Percentiles rank a stretch among this genome's conserved stretches.
Conservation (phyloP, 2,888 invertebrate species). For the Eupelmus urozonus region DNA sequence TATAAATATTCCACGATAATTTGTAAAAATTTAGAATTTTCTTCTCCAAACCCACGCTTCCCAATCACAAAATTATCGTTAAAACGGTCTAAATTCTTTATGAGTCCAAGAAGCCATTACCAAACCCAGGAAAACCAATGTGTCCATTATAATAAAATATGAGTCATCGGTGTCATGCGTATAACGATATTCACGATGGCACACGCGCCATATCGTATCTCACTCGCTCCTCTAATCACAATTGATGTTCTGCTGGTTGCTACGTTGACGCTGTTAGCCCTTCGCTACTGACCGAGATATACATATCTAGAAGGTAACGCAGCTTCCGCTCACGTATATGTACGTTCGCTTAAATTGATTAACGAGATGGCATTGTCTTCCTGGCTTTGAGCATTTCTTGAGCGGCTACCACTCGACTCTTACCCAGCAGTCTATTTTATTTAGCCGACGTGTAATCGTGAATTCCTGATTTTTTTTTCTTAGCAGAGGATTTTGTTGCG, state of each 20-base stretch:
- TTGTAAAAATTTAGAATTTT: slow-evolving; percentile 11
- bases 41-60: not conserved
- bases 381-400: slow-evolving; percentile 39
- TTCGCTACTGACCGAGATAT: not conserved
- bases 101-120: not conserved
- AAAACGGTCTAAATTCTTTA: slow-evolving; percentile 28
- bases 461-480: not conserved
- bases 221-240: slow-evolving; percentile 36
- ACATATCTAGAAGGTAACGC: not conserved
- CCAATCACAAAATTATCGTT: not conserved
- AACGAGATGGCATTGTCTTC: slow-evolving; percentile 59
- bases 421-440: slow-evolving; percentile 32
- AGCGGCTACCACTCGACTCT: slow-evolving; percentile 5
- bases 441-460: slow-evolving; percentile 30
- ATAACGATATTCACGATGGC: slow-evolving; percentile 8
- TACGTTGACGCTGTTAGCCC: slow-evolving; percentile 3
- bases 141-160: slow-evolving; percentile 53
- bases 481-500: too few relatives aligned
- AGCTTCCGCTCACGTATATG: not conserved
- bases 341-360: slow-evolving; percentile 48
- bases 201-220: slow-evolving; percentile 7
- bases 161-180: slow-evolving; percentile 25
- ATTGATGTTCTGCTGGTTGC: slow-evolving; percentile 30
- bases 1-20: slow-evolving; percentile 34
- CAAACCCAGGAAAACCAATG: not conserved